Base-by-base conservation (phyloP, 1,140 invertebrate species). In the Bombus impatiens region DNA sequence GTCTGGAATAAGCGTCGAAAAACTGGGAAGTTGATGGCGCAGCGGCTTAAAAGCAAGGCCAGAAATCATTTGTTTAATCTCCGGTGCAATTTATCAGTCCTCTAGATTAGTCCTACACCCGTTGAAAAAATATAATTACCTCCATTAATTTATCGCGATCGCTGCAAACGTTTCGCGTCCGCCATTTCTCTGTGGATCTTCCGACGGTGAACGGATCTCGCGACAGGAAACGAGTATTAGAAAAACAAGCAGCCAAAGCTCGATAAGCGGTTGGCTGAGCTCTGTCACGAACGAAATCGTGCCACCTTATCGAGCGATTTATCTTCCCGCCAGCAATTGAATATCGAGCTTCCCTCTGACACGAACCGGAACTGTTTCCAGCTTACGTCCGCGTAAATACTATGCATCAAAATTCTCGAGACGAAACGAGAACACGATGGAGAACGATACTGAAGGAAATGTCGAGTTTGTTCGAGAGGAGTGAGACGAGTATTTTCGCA, bases 231-330 rank as follows among this genome's bases (percentile, higher is more conserved):
- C 25, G 42, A 28, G 65, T 53, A 80, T 80, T 80, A 80, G 65
- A 80, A 40, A 53, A 80, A 80, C 67, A 80, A 80, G 32, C 65
- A n/a, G 22, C 65, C 18, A 6, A 6, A 53, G 65, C 28, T 80
- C 65, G 76, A 78, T 78, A 78, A 78, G 40, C n/a, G 37, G 4
- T 15, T 40, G 37, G 28, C 72, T 67, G 25, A 65, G 32, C 65
- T 80, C 25, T 70, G 78, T 80, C 78, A 80, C 78, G 65, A 80
- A 80, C 44, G 42, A 79, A 68, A 68, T 68, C 78, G 65, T 70
- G 78, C 65, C 25, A 68, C 42, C 44, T 65, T 62, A 80, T 80
- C 78, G 32, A 5, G 65, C 78, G 18, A 53, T 80, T 80, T 53
- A 80, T 80, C 65, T 70, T 40, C 13, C 1, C 65, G 65, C 10